Conservation (phyloP, 2,113 vertebrate species). For the Struthio camelus region DNA sequence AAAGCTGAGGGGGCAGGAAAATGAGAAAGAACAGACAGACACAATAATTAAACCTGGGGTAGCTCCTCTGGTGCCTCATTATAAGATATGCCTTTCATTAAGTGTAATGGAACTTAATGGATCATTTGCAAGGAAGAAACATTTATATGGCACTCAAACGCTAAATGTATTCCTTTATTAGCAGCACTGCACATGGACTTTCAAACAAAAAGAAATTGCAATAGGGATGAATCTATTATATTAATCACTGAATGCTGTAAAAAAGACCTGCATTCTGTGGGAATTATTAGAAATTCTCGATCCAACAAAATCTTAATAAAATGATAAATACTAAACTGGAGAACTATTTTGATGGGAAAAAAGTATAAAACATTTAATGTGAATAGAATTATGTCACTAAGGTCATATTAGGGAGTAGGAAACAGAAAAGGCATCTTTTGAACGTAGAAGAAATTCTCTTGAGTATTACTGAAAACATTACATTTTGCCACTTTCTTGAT, state of each 20-base stretch:
- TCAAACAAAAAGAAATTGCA: background rate
- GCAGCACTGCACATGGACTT: background rate
- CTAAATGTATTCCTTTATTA: background rate
- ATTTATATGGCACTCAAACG: background rate
- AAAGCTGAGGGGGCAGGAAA: slow-evolving; percentile 13
- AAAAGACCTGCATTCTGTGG: background rate
- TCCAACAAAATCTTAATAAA: background rate
- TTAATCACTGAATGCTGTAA: background rate
- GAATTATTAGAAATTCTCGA: background rate
- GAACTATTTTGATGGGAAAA: background rate
- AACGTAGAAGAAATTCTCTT: background rate
- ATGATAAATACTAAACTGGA: background rate
- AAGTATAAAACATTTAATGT: background rate
- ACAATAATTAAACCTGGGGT: slow-evolving; percentile 31
- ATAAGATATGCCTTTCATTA: slow-evolving; percentile 46
- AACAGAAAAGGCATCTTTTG: background rate
- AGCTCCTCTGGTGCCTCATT: slow-evolving; percentile 29
- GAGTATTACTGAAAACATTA: background rate
- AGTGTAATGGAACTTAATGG: slow-evolving; percentile 54
- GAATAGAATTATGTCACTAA: background rate
- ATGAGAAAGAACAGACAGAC: background rate
- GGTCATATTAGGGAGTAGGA: background rate
- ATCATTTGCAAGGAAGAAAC: slow-evolving; percentile 44
- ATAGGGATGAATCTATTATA: background rate
- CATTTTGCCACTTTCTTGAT: background rate